Evolutionary conservation across 1,140 invertebrate species (phyloP).

Genomic region (Tribolium castaneum): DNA sequence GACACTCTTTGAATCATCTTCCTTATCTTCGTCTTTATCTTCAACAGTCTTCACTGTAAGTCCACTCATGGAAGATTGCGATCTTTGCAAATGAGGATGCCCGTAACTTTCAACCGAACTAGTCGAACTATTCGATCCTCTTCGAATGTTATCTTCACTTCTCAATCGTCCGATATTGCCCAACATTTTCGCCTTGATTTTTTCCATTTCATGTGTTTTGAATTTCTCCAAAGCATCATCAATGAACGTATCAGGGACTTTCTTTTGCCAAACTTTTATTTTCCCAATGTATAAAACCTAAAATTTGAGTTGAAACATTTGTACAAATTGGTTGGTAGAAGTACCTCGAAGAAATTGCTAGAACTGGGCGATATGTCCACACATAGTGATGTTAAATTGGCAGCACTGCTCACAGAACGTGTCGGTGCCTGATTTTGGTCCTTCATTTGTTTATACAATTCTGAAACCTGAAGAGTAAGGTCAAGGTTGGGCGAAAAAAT

Average conservation of each 20-base stretch:
- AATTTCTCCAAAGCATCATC: conserved; percentile 91
- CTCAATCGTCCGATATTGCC: conserved; percentile 53
- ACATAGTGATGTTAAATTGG: conserved; percentile 75
- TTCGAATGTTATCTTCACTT: conserved; percentile 55
- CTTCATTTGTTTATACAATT: conserved; percentile 77
- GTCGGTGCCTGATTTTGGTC: conserved; percentile 66
- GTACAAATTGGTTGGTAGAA: background rate
- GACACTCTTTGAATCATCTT: conserved; percentile 12
- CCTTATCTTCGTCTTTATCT: conserved; percentile 4
- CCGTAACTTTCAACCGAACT: conserved; percentile 30
- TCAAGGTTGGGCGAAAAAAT: background rate
- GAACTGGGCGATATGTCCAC: conserved; percentile 85
- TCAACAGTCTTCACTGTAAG: background rate
- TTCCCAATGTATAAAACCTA: conserved; percentile 90
- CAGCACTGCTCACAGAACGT: conserved; percentile 66
- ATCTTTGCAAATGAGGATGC: conserved; percentile 31
- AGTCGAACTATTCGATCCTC: conserved; percentile 47
- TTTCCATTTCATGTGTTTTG: conserved; percentile 76
- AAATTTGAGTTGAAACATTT: conserved; percentile 48
- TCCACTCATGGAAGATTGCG: conserved; percentile 14
- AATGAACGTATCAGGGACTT: conserved; percentile 88
- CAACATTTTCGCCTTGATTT: conserved; percentile 51
- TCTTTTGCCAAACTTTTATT: conserved; percentile 85
- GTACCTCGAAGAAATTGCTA: conserved; percentile 86
- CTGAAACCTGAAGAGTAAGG: conserved; percentile 70